Evolutionary conservation across 2,113 vertebrate genomes (phyloP), one percentile per base, ranked within the genome.

Genomic region (Aplodontia rufa): DNA sequence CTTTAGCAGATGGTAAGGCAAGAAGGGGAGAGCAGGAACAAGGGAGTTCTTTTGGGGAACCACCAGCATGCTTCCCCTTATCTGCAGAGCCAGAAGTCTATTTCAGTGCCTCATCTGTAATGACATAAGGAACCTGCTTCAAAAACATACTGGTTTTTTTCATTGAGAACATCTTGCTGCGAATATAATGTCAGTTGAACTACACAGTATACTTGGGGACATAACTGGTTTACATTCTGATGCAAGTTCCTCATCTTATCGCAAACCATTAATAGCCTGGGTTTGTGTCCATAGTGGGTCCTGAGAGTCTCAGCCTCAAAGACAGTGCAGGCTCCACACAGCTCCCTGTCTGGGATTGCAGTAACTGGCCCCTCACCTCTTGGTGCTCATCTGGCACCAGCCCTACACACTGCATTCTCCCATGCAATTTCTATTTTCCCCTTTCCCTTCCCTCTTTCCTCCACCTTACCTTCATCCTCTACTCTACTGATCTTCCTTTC

Each of bases 161-260:
- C 84, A 75, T 1, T 69, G 64, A 89, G 82, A 95, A 86, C 42
- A 72, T 66, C n/a, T 58, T 87, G 86, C 49, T 93, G 10, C 24
- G 26, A 82, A 92, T 58, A 81, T 90, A 90, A 66, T 37, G n/a
- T 90, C 64, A 91, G 51, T 26, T 51, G 64, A 94, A 95, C 30
- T 74, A 58, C 75, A 85, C 10, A 74, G 40, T 51, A 16, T 24
- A 45, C 24, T 47, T 49, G n/a, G 37, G n/a, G 78, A 37, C 42
- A 49, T 64, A 88, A 69, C 0, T 84, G 58, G 84, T 55, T 96
- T 69, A 66, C 6, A 68, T 91, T 82, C 66, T 69, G 62, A 78
- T 58, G 3, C 24, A 78, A 91, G 17, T 55, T 72, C 74, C 74
- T 90, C 62, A 51, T 79, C 32, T 64, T 47, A 22, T 14, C 49